phyloP scores from a whole-genome alignment of 1,140 invertebrate species.

The Spodoptera frugiperda region DNA sequence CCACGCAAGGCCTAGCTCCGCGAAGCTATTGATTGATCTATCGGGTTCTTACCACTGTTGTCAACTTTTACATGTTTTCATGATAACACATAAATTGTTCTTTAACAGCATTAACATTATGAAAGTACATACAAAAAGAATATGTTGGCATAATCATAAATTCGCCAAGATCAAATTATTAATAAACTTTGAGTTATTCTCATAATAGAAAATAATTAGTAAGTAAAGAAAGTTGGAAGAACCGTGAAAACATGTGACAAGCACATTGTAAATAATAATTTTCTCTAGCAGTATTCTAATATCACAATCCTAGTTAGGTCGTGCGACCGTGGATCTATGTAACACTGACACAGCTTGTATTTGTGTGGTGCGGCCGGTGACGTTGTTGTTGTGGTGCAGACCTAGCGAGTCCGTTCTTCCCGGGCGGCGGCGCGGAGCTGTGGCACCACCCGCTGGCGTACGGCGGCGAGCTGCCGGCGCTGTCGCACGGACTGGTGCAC shows the following conservation, averaged over 20 bases:
- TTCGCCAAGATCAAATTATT: not conserved
- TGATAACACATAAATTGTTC: constrained; percentile 54
- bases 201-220: not conserved
- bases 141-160: not conserved
- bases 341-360: constrained; percentile 48
- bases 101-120: not conserved
- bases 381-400: constrained; percentile 87
- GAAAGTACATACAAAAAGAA: not conserved
- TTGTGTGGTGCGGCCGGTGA: constrained; percentile 6
- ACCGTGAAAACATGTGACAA: constrained; percentile 71
- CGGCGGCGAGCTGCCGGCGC: constrained; percentile 92
- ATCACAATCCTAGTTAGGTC: constrained; percentile 48
- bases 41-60: constrained; percentile 77
- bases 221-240: not conserved
- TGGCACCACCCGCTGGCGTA: constrained; percentile 97
- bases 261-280: constrained; percentile 78
- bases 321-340: constrained; percentile 26
- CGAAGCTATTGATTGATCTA: constrained; percentile 79
- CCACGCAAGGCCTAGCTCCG: constrained; percentile 84
- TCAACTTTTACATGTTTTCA: constrained; percentile 78
- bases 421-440: constrained; percentile 92
- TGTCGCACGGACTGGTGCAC: constrained; percentile 96
- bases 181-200: not conserved
- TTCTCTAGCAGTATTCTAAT: constrained; percentile 59
- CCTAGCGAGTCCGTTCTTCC: constrained; percentile 97